Base-by-base conservation (phyloP, 2,888 invertebrate genomes). In the Drosophila suboccidentalis region DNA sequence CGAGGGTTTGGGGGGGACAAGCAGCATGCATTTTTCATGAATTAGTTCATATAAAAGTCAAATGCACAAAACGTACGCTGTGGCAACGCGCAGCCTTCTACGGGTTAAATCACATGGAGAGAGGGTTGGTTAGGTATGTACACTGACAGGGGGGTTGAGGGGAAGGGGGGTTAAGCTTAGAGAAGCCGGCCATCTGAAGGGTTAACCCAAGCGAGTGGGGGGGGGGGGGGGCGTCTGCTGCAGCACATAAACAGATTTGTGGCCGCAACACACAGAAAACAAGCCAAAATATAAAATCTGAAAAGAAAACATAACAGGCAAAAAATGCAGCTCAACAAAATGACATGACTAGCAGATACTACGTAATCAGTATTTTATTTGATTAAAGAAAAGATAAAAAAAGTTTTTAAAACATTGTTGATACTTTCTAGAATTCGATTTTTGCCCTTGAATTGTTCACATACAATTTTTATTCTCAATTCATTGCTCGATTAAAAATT, bases 41-140 rank as follows among this genome's bases (percentile, higher is more conserved):
- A 86, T 88, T 84, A 84, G 84, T 84, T 88, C 88, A 88, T 88
- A 84, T 84, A 86, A 84, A 84, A 88, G 88, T 88, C 88, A 84
- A 84, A 87, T 87, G 88, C 86, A 87, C 75, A 71, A 70, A 74
- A 79, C 32, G 59, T 61, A 66, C 62, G 58, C 53, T 53, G 65
- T 47, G 46, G 41, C 50, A 79, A 66, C 47, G 57, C 54, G 51
- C 71, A 63, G 53, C 51, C 54, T 41, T 59, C 36, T 38, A 9
- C 46, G 26, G 47, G 19, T 51, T 34, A n/a, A 9, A 19, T 9
- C 19, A 19, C 22, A 34, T 15, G 19, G 41, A 3, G 1, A 5
- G 43, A 3, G 41, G n/a, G 19, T 55, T 13, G 32, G 41, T 19
- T 43, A n/a, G 29, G n/a, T 17, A n/a, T n/a, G n/a, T n/a, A 39